These are phyloP conservation scores for Euzophera pinguis DNA, from an alignment of 2,888 invertebrate genomes.

Conservation along the genomic window DNA sequence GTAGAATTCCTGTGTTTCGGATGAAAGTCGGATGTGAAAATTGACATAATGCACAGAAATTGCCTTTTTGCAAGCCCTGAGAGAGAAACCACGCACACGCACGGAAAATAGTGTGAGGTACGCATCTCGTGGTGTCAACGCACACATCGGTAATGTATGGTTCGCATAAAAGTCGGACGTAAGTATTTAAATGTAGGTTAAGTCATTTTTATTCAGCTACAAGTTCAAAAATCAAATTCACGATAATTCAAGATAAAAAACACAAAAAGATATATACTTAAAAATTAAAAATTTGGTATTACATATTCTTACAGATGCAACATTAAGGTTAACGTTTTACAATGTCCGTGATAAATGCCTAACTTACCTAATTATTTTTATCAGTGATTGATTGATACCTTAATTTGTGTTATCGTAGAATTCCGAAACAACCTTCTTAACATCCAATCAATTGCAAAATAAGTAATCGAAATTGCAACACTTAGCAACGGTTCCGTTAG, in stretches of 20 bases:
- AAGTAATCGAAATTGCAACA: slow-evolving; percentile 18
- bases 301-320: no score
- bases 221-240: no score
- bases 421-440: neutral
- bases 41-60: slow-evolving; percentile 68
- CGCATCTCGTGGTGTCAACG: slow-evolving; percentile 30
- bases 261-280: no score
- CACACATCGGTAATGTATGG: slow-evolving; percentile 35
- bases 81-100: slow-evolving; percentile 43
- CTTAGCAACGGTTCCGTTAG: slow-evolving; percentile 10
- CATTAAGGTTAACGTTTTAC: neutral
- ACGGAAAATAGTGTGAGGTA: slow-evolving; percentile 27
- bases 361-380: neutral
- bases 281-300: no score
- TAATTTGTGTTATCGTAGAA: neutral
- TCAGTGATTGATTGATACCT: neutral
- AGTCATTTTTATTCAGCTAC: neutral
- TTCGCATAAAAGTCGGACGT: slow-evolving; percentile 27
- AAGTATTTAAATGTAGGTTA: neutral
- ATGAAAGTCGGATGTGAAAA: slow-evolving; percentile 79
- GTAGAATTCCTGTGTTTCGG: slow-evolving; percentile 43
- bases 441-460: slow-evolving; percentile 14
- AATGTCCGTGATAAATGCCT: neutral
- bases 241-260: no score
- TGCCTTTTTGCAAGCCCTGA: slow-evolving; percentile 52